A percentile compares a stretch with the other conserved stretches of the same genome.
These are phyloP conservation scores for Euglossa dilemma DNA, from an alignment of 1,140 invertebrate species.

Conservation along the genomic window DNA sequence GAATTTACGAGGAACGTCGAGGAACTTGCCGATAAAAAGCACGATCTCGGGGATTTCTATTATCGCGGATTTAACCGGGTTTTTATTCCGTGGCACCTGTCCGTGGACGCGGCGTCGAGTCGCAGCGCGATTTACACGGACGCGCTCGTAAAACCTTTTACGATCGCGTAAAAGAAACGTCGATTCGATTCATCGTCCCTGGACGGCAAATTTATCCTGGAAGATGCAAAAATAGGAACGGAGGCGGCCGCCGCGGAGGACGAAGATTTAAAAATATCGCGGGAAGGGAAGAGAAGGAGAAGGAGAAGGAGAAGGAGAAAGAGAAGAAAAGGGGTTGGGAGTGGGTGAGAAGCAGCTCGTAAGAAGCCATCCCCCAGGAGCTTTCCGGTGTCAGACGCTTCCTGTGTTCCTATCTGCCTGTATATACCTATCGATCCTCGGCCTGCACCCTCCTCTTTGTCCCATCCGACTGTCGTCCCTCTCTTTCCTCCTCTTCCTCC, in stretches of 20 bases:
- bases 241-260: background rate
- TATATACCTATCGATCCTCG: conserved; percentile 74
- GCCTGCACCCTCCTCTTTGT: conserved; percentile 67
- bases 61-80: background rate
- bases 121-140: background rate
- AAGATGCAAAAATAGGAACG: background rate
- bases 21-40: background rate
- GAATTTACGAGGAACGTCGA: too few relatives aligned
- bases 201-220: background rate
- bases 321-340: conserved; percentile 10
- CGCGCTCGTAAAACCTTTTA: conserved; percentile 17
- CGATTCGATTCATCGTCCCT: background rate
- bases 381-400: conserved; percentile 73
- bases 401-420: conserved; percentile 73
- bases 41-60: background rate
- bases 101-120: background rate
- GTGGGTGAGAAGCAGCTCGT: conserved; percentile 49
- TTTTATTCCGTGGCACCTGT: background rate
- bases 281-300: background rate
- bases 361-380: conserved; percentile 66
- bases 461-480: conserved; percentile 64
- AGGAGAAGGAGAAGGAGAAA: background rate
- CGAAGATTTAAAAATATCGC: conserved; percentile 15
- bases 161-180: conserved; percentile 10
- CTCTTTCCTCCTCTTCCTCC: conserved; percentile 40